Evolutionary conservation across 2,888 invertebrate species (phyloP), one percentile per base, ranked within the genome.

Genomic region (Mimachlamys varia): DNA sequence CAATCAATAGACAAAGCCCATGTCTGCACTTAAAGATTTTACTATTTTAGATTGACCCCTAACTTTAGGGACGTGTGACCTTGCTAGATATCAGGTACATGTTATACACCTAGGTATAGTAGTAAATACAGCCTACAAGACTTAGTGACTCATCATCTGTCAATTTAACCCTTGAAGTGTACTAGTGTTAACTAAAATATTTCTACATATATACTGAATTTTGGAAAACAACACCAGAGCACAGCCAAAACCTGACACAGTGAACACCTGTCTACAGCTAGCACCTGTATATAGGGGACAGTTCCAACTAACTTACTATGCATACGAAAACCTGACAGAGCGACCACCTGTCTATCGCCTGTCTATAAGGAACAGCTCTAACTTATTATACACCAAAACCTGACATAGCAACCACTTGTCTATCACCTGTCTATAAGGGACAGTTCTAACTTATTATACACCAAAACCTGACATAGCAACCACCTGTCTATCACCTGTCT

Each of bases 121-220:
- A 76, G 76, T 76, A 76, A 76, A 76, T 53, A 76, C 15, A 27
- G 76, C 33, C 76, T 33, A 27, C 76, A 10, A 27, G 76, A 10
- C 27, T 76, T 76, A 76, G 76, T 76, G 76, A 76, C 76, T 76
- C 76, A 76, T 76, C 76, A 33, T 33, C 76, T 76, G 76, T 76
- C 76, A 76, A 76, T 76, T 76, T 76, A 76, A 76, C 76, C 27
- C 33, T 76, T 15, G 10, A 1, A 76, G 76, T 76, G 76, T 27
- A 10, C 27, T 76, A 22, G 22, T 76, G 76, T 76, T 33, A 76
- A 76, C 76, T 76, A 2, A 22, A 76, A 33, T 76, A 33, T 33
- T 33, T 33, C 13, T 13, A 76, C 27, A 76, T 15, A 76, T 76
- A 76, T 13, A 27, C 12, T 76, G 76, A 76, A 76, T 13, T 76